These are phyloP conservation scores for Dorcus parallelipipedus DNA, from an alignment of 2,888 invertebrate species.

Conservation along the genomic window DNA sequence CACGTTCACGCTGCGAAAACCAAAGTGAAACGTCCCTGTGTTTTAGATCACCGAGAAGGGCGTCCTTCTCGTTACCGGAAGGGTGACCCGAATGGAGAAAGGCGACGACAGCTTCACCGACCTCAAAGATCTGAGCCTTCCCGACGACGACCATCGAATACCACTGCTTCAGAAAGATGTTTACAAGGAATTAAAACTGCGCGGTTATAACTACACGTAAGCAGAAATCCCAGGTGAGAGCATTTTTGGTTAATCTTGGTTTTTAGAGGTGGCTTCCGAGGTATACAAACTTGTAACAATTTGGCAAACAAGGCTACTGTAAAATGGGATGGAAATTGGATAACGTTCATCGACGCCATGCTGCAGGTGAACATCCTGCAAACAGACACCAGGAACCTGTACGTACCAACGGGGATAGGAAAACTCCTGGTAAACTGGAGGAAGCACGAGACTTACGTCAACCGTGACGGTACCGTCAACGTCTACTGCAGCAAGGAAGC, in stretches of 20 bases:
- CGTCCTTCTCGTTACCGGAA: constrained; percentile 10
- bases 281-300: constrained; percentile 24
- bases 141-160: background rate
- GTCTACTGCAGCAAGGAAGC: background rate
- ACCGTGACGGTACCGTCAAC: constrained; percentile 26
- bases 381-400: constrained; percentile 63
- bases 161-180: constrained; percentile 17
- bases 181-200: constrained; percentile 19
- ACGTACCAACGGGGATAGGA: constrained; percentile 58
- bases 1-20: background rate
- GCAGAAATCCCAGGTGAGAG: background rate
- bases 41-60: constrained; percentile 9
- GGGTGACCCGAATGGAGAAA: constrained; percentile 1
- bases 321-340: constrained; percentile 81
- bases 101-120: background rate
- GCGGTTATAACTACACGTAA: constrained; percentile 23
- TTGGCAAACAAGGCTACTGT: constrained; percentile 51
- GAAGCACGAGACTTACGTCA: constrained; percentile 20
- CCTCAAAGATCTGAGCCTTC: background rate
- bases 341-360: constrained; percentile 84
- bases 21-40: background rate
- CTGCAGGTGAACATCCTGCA: constrained; percentile 74
- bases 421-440: constrained; percentile 17
- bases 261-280: constrained; percentile 30
- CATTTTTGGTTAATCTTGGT: background rate